Conservation (phyloP, 2,797 vertebrate species). For the Muscicapa comitata region DNA sequence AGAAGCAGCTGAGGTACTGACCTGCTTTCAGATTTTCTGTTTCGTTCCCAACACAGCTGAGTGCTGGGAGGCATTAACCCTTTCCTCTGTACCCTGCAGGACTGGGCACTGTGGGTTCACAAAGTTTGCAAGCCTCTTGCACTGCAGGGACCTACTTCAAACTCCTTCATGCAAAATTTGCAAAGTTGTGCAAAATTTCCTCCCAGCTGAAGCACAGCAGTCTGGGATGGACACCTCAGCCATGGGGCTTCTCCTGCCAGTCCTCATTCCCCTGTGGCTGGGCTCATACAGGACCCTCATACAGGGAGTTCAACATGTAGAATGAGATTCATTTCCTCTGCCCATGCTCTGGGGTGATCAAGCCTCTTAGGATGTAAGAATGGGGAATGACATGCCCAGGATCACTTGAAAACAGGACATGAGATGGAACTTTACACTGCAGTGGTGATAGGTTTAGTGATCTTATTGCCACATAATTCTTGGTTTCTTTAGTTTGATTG, state of each 20-base stretch:
- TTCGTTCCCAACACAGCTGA: not conserved
- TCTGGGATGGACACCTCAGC: not conserved
- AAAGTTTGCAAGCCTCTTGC: not conserved
- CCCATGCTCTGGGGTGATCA: not conserved
- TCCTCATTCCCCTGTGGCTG: not conserved
- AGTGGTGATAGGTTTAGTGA: not conserved
- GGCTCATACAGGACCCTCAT: not conserved
- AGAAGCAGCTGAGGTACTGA: constrained; percentile 51
- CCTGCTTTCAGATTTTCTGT: constrained; percentile 33
- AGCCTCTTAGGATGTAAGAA: not conserved
- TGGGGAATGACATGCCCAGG: not conserved
- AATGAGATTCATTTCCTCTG: not conserved
- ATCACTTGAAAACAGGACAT: not conserved
- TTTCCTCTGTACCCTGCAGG: constrained; percentile 3
- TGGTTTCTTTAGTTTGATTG: not conserved
- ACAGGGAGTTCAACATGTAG: not conserved
- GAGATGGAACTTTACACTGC: not conserved
- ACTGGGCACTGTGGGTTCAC: not conserved
- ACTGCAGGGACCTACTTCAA: not conserved
- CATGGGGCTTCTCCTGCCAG: not conserved
- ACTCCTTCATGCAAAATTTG: not conserved
- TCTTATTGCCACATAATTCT: not conserved
- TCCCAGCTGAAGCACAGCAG: not conserved
- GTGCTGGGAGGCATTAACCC: not conserved
- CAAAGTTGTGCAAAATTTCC: not conserved